Evolutionary conservation across 2,888 invertebrate genomes (phyloP).

Genomic region (Cremastinae sp.): DNA sequence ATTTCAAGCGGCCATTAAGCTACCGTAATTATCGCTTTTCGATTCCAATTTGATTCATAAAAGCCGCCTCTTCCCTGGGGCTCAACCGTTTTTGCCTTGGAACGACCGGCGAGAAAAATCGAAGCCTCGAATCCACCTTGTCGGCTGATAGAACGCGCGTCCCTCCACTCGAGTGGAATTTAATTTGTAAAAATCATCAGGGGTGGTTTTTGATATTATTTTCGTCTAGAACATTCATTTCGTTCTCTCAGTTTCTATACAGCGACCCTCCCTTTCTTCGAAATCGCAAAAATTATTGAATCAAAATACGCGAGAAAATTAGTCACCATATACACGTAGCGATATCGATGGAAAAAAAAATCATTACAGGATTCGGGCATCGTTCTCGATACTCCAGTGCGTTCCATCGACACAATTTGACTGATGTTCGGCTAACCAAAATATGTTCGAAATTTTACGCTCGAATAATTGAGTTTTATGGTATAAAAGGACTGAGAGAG

Average conservation of each 20-base stretch:
- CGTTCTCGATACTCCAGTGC: slow-evolving; percentile 20
- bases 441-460: slow-evolving; percentile 56
- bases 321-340: too few species aligned
- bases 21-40: slow-evolving; percentile 76
- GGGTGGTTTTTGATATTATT: neutral
- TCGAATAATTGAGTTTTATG: slow-evolving; percentile 58
- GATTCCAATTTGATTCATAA: slow-evolving; percentile 75
- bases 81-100: neutral
- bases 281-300: too few species aligned
- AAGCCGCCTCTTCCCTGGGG: slow-evolving; percentile 32
- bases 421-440: slow-evolving; percentile 53
- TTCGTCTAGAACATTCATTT: neutral
- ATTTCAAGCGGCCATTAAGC: slow-evolving; percentile 76
- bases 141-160: slow-evolving; percentile 15
- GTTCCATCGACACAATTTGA: slow-evolving; percentile 44
- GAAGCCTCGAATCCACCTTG: slow-evolving; percentile 10
- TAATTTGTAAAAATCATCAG: neutral
- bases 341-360: slow-evolving; percentile 2
- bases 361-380: slow-evolving; percentile 1
- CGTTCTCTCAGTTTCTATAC: neutral
- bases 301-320: too few species aligned
- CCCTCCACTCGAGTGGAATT: neutral
- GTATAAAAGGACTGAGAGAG: slow-evolving; percentile 44
- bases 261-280: neutral
- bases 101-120: slow-evolving; percentile 26